These are phyloP conservation scores for Crotalus horridus DNA, from an alignment of 2,113 vertebrate genomes.

Conservation along the genomic window DNA sequence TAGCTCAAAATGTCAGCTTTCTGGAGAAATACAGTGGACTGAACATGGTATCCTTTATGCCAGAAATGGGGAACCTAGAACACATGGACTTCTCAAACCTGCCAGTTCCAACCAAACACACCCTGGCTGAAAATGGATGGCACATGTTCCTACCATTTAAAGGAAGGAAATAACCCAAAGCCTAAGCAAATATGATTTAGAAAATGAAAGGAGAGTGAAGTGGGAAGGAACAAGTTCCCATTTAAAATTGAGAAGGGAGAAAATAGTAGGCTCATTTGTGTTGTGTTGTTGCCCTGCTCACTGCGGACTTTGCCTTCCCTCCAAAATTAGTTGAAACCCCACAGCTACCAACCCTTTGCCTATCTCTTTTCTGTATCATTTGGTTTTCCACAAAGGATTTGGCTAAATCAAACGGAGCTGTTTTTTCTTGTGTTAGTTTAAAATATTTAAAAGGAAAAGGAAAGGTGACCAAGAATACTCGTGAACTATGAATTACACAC, in stretches of 20 bases:
- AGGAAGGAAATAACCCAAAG: not conserved
- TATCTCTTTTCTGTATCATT: not conserved
- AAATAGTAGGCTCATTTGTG: not conserved
- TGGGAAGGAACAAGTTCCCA: not conserved
- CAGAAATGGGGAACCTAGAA: not conserved
- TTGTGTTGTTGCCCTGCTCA: not conserved
- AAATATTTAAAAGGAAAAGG: not conserved
- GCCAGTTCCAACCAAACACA: not conserved
- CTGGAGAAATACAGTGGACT: not conserved
- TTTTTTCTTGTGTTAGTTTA: not conserved
- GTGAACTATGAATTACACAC: not conserved
- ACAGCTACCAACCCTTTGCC: not conserved
- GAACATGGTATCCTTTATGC: not conserved
- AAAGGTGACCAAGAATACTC: not conserved
- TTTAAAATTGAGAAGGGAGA: not conserved
- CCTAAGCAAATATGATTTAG: not conserved
- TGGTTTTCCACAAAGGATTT: not conserved
- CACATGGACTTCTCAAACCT: not conserved
- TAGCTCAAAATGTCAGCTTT: not conserved
- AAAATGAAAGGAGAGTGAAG: not conserved
- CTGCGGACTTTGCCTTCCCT: not conserved
- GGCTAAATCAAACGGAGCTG: not conserved
- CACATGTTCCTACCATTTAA: not conserved
- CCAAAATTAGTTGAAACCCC: not conserved
- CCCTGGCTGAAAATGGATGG: not conserved